These are phyloP conservation scores for Notarius lentiginosus DNA, from an alignment of 2,113 vertebrate genomes.

Conservation along the genomic window DNA sequence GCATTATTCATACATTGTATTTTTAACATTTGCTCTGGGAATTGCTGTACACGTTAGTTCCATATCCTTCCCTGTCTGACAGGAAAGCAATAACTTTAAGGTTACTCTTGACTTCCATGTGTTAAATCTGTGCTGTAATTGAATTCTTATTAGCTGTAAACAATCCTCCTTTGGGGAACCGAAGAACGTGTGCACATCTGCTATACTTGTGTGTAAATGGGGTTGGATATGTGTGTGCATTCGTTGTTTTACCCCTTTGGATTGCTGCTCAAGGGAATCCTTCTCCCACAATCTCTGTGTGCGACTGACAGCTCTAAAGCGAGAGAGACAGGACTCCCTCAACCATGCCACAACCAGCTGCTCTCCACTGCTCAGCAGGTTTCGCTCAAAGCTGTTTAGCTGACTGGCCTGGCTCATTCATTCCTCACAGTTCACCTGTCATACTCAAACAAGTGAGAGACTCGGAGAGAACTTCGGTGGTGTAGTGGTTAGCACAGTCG, in stretches of 20 bases:
- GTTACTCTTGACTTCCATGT: slow-evolving; percentile 5
- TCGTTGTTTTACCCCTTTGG: slow-evolving; percentile 20
- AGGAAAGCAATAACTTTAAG: slow-evolving; percentile 27
- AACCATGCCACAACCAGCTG: slow-evolving; percentile 55
- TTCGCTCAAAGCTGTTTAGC: slow-evolving; percentile 31
- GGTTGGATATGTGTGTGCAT: not conserved
- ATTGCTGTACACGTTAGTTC: slow-evolving; percentile 28
- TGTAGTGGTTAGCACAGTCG: no score
- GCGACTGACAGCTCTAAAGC: slow-evolving; percentile 43
- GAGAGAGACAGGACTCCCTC: slow-evolving; percentile 43
- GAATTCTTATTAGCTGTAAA: slow-evolving; percentile 41
- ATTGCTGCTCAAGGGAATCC: slow-evolving; percentile 42
- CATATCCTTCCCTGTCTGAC: slow-evolving; percentile 22
- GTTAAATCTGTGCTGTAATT: slow-evolving; percentile 37
- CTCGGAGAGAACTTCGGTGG: not conserved
- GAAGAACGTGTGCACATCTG: not conserved
- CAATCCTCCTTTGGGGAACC: not conserved
- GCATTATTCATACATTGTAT: slow-evolving; percentile 15
- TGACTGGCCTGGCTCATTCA: not conserved
- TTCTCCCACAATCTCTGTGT: slow-evolving; percentile 23
- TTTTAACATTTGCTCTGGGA: slow-evolving; percentile 32
- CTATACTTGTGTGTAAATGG: not conserved
- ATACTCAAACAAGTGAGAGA: slow-evolving; percentile 6
- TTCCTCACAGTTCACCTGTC: slow-evolving; percentile 28
- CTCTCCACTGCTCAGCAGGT: slow-evolving; percentile 35